phyloP scores from a whole-genome alignment of 2,113 vertebrate species.

The Falcunculus frontatus region DNA sequence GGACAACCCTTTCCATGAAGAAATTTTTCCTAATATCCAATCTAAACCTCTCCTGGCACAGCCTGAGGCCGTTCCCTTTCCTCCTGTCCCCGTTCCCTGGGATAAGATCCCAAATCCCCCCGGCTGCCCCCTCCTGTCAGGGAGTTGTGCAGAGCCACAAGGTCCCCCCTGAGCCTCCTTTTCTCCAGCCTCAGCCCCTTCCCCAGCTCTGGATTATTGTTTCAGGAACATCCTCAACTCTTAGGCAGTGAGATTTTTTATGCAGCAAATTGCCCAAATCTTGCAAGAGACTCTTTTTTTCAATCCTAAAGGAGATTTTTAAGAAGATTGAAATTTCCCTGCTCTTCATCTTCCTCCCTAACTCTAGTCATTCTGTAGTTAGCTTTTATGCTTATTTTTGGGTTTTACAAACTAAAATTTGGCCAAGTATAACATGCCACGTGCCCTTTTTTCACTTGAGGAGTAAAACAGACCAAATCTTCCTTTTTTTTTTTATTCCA shows the following conservation, averaged over 20 bases:
- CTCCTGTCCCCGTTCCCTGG: not conserved
- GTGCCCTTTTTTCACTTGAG: not conserved
- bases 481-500: not conserved
- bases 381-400: not conserved
- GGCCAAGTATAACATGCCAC: not conserved
- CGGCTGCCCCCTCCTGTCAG: not conserved
- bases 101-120: not conserved
- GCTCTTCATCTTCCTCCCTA: not conserved
- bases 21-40: not conserved
- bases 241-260: not conserved
- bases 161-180: not conserved
- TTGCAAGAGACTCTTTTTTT: not conserved
- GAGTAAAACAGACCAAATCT: not conserved
- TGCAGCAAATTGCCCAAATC: not conserved
- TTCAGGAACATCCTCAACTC: not conserved
- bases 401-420: not conserved
- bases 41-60: accelerated
- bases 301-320: not conserved
- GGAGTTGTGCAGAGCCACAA: not conserved
- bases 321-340: not conserved
- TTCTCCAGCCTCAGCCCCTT: not conserved
- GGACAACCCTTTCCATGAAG: not conserved
- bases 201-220: not conserved
- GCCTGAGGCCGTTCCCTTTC: accelerated
- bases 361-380: not conserved